Base-by-base conservation (phyloP, 2,113 vertebrate species). In the Thamnophis sirtalis region DNA sequence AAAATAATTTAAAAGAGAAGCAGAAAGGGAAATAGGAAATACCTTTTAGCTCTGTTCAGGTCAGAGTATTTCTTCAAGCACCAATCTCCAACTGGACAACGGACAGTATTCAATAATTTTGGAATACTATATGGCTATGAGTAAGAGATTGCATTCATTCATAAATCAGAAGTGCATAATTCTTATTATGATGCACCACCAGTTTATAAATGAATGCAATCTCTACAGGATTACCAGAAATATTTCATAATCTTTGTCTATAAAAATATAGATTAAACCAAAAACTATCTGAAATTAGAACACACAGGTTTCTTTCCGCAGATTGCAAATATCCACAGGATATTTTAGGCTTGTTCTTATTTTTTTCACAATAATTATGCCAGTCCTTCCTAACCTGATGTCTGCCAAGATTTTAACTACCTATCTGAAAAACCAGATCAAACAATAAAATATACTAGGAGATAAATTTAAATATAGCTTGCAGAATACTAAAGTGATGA, bases 131-230 rank as follows among this genome's bases (percentile, higher is more conserved):
- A 68, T 22, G 28, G 56, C 56, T 5, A 68, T 50, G 80, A 84
- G 11, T 28, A 84, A 11, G 2, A 13, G 22, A n/a, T 13, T 28
- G 60, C 26, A n/a, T 63, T 5, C 10, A n/a, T 5, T 63, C 58
- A 63, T 28, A 63, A 63, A 28, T 28, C 24, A 28, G 58, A 63
- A 11, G 58, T 28, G 26, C 55, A 11, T 28, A 63, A 63, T 63
- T 63, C 58, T 26, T 63, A 60, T 60, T 60, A 0, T 0, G 0
- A 49, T 22, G 89, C 91, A 96, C 93, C 94, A 91, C 24, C 0
- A 9, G n/a, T 94, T 87, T 93, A 91, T 90, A 89, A 87, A 94
- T 93, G 90, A 93, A 91, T 91, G 87, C 53, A 21, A 43, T 0
- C 84, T 91, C 92, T 48, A 13, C 53, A 90, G 8, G 6, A 9